Base-by-base conservation (phyloP, 2,888 invertebrate genomes). In the Tenthredo amoena region DNA sequence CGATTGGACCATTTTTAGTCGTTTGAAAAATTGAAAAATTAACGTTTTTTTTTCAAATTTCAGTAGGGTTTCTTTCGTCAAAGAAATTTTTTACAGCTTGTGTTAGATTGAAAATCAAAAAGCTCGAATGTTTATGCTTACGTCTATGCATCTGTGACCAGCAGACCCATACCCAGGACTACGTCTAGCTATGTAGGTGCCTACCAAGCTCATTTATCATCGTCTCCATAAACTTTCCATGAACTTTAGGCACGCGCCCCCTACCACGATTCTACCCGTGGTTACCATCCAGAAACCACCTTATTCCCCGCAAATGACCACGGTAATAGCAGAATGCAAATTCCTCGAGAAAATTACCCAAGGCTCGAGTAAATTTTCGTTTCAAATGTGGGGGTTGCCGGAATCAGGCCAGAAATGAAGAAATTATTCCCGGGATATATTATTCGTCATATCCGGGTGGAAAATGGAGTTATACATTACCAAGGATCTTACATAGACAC, bases 141-240 rank as follows among this genome's bases (percentile, higher is more conserved):
- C 21, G n/a, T 72, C 9, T 37, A 40, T 40, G 37, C 37, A 37
- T n/a, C 40, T 34, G 40, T 40, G 71, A 72, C 71, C 40, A 55
- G 55, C 55, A n/a, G 7, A 55, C 55, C 18, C 50, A 55, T 55
- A n/a, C 55, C n/a, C n/a, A 55, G 7, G 5, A 55, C 6, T n/a
- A 55, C 6, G n/a, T 55, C n/a, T 55, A n/a, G n/a, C 55, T 55
- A 12, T 21, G 40, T 21, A 4, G 18, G 18, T 62, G 7, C 10
- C 10, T 21, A 34, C 43, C 26, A 26, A 43, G 43, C 77, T 85
- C 85, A 79, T 85, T 85, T 85, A 85, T 85, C 85, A 85, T 79
- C 85, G 77, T 77, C 85, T 85, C 85, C 77, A 85, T 85, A 85
- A 85, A 85, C 65, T 85, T 85, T 85, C 77, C 77, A 85, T 85